These are phyloP conservation scores for Pseudomyrmex sp. DNA, from an alignment of 1,140 invertebrate genomes.

Conservation along the genomic window DNA sequence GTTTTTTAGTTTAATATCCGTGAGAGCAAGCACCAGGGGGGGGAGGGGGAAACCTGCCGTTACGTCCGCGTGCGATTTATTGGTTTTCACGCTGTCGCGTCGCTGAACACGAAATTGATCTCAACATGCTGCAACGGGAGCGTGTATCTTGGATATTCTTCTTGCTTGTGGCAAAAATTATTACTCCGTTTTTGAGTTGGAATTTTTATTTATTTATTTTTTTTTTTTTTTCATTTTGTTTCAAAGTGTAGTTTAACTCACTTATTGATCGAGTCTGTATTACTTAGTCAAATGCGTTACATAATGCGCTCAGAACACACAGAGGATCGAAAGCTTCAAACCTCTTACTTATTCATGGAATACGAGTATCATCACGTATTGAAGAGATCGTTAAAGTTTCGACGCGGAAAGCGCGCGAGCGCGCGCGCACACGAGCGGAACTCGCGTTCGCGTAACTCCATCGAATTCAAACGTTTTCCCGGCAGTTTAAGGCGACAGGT, in stretches of 20 bases:
- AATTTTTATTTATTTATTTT: no score
- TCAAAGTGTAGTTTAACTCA: no score
- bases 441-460: constrained; percentile 1
- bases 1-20: constrained; percentile 58
- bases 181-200: neutral
- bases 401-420: neutral
- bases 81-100: constrained; percentile 28
- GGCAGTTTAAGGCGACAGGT: constrained; percentile 44
- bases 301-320: no score
- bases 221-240: no score
- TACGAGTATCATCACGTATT: neutral
- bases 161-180: neutral
- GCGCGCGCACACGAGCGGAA: neutral
- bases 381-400: constrained; percentile 8
- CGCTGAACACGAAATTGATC: constrained; percentile 51
- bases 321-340: neutral
- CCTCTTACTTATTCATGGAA: neutral
- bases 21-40: neutral
- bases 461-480: constrained; percentile 21
- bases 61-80: constrained; percentile 31
- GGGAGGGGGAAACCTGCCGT: neutral
- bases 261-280: no score
- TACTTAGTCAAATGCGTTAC: no score
- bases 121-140: constrained; percentile 7
- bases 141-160: neutral